A percentile compares a stretch with the other conserved stretches of the same genome.
phyloP scores from a whole-genome alignment of 2,888 invertebrate genomes.

The Heteromyza rotundicornis region DNA sequence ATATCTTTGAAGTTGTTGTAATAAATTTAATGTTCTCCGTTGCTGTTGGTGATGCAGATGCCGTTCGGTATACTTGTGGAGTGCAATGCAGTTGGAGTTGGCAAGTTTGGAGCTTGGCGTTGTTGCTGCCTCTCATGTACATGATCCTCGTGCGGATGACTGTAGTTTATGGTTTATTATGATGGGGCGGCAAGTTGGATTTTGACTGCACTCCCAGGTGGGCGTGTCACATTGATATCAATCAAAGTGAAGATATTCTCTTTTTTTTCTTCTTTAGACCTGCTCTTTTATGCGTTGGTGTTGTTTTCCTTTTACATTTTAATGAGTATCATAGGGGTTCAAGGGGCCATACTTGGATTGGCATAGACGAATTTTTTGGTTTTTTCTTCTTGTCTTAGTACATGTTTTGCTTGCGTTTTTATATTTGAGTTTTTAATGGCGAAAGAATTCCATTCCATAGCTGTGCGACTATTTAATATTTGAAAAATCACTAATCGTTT shows the following conservation, averaged over 20 bases:
- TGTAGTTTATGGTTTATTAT: neutral
- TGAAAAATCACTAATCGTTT: no score
- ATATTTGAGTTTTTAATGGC: no score
- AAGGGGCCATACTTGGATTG: no score
- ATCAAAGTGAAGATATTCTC: neutral
- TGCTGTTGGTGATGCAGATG: neutral
- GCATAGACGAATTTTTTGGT: neutral
- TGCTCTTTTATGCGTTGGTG: neutral
- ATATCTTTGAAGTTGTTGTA: conserved; percentile 2
- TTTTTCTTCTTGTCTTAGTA: no score
- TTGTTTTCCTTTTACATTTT: conserved; percentile 1
- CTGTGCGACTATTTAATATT: no score
- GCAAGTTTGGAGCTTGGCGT: no score
- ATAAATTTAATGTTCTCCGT: neutral
- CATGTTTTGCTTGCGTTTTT: no score
- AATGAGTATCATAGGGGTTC: conserved; percentile 1
- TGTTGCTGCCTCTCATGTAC: neutral
- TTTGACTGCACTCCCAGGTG: neutral
- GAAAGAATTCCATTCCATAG: no score
- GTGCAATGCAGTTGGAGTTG: neutral
- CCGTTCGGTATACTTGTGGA: neutral
- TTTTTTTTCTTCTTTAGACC: neutral
- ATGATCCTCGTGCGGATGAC: neutral
- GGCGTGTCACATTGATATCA: conserved; percentile 1
- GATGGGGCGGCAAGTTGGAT: neutral